Conservation (phyloP, 2,797 vertebrate genomes). For the Sebastes minor region DNA sequence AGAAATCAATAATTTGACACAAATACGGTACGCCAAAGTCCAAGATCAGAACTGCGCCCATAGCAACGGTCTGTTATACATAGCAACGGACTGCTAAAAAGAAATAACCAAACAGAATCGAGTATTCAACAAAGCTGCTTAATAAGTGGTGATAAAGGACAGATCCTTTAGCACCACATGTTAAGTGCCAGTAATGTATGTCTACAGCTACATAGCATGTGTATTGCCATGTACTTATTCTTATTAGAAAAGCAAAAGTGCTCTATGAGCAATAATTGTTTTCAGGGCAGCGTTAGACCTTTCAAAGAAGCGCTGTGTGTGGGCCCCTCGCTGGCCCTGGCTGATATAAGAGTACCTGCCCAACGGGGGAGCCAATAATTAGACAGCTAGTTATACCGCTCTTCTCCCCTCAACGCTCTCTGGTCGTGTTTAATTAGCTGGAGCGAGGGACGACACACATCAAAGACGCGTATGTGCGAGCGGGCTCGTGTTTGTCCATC, state of each 20-base stretch:
- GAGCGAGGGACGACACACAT: conserved; percentile 31
- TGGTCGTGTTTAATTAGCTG: not conserved
- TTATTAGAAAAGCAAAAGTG: not conserved
- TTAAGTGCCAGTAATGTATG: not conserved
- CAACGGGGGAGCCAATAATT: conserved; percentile 53
- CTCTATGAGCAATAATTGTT: not conserved
- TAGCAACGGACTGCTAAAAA: too few relatives aligned
- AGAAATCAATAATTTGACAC: too few relatives aligned
- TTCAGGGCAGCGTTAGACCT: not conserved
- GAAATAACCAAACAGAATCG: too few relatives aligned
- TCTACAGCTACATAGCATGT: not conserved
- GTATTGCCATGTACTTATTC: too few relatives aligned
- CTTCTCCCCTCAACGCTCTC: not conserved
- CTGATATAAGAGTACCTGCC: conserved; percentile 52
- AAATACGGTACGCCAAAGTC: too few relatives aligned
- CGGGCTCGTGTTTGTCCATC: conserved; percentile 36
- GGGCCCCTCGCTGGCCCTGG: conserved; percentile 36
- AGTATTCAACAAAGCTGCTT: too few relatives aligned
- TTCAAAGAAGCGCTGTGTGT: conserved; percentile 4
- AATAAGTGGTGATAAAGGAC: not conserved
- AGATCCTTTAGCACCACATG: not conserved
- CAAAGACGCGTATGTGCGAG: conserved; percentile 26
- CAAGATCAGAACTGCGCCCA: too few relatives aligned
- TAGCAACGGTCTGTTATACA: too few relatives aligned
- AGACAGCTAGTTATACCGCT: conserved; percentile 31